Evolutionary conservation across 2,113 vertebrate genomes (phyloP).

Genomic region (Crotalus tigris): DNA sequence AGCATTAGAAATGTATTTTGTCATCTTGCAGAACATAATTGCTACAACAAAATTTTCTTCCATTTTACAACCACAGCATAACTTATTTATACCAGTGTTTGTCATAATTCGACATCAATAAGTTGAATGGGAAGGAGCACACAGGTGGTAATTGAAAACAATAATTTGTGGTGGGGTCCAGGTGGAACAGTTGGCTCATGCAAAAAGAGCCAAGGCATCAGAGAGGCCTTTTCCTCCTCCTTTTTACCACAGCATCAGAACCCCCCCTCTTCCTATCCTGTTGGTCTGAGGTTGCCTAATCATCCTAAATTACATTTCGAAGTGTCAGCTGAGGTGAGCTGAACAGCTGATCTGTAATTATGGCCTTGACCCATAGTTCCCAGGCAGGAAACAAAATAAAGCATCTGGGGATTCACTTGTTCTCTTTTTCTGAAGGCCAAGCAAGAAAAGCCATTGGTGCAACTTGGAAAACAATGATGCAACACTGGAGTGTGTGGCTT

Average conservation of each 20-base stretch:
- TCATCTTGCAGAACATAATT: slow-evolving; percentile 86
- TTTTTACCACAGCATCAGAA: slow-evolving; percentile 21
- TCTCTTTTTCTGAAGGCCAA: not conserved
- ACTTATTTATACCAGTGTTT: slow-evolving; percentile 82
- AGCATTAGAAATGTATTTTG: slow-evolving; percentile 84
- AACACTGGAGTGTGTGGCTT: not conserved
- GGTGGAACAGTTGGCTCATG: slow-evolving; percentile 75
- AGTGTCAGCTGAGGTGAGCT: not conserved
- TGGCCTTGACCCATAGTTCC: slow-evolving; percentile 17
- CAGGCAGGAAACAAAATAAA: rapidly evolving
- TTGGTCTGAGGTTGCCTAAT: not conserved
- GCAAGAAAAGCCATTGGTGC: not conserved
- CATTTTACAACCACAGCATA: slow-evolving; percentile 82
- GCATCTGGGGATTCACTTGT: not conserved
- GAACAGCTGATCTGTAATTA: not conserved
- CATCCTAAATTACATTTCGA: slow-evolving; percentile 12
- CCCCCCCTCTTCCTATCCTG: not conserved
- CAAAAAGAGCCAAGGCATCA: slow-evolving; percentile 53
- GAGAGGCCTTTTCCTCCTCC: not conserved
- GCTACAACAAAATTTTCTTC: slow-evolving; percentile 84
- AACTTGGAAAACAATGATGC: not conserved
- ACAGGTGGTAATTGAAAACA: slow-evolving; percentile 84
- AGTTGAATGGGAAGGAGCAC: slow-evolving; percentile 80
- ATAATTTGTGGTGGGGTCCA: slow-evolving; percentile 78
- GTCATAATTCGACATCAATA: slow-evolving; percentile 85